phyloP scores from a whole-genome alignment of 2,797 vertebrate species.

The Hydrophis major region DNA sequence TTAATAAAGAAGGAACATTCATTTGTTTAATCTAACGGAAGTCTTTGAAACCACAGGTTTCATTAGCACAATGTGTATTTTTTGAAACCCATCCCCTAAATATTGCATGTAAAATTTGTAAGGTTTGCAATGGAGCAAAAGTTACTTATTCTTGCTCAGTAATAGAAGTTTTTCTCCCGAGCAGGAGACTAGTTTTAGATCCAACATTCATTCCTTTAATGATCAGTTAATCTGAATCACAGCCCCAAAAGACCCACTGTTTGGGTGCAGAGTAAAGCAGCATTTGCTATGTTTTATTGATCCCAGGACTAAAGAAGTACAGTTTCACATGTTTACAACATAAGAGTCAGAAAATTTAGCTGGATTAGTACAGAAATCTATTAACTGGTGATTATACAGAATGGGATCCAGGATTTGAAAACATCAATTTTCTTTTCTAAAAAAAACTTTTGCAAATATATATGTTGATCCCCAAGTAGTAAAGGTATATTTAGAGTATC shows the following conservation, averaged over 20 bases:
- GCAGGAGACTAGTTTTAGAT: slow-evolving; percentile 19
- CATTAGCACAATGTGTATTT: not conserved
- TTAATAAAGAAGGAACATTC: not conserved
- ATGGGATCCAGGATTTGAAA: not conserved
- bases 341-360: slow-evolving; percentile 15
- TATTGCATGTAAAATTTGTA: slow-evolving; percentile 23
- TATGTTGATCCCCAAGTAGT: not conserved
- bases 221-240: slow-evolving; percentile 14
- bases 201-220: slow-evolving; percentile 18
- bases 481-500: not conserved
- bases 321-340: not conserved
- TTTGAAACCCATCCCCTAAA: slow-evolving; percentile 20
- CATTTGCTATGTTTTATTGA: slow-evolving; percentile 26
- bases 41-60: not conserved
- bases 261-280: slow-evolving; percentile 12
- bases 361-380: slow-evolving; percentile 3
- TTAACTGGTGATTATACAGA: not conserved
- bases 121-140: slow-evolving; percentile 24
- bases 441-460: not conserved
- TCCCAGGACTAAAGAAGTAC: not conserved
- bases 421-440: not conserved
- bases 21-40: slow-evolving; percentile 8
- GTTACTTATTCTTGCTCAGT: slow-evolving; percentile 2
- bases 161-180: not conserved
- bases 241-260: not conserved